Conservation (phyloP, 2,888 invertebrate genomes). For the Brachynemurus nebulosus region DNA sequence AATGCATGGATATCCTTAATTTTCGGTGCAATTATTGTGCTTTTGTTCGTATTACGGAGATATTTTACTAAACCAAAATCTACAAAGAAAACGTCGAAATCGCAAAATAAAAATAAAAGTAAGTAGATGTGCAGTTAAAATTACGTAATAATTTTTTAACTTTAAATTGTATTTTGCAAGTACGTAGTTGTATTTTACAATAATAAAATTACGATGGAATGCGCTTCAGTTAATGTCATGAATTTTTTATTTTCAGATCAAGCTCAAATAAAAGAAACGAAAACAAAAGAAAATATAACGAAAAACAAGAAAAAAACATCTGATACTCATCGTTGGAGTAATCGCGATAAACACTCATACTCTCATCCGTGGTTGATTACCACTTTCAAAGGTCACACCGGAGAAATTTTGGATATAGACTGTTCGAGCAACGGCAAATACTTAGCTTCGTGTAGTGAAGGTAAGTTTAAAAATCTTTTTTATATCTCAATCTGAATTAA, state of each 20-base stretch:
- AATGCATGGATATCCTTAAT: neutral
- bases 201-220: neutral
- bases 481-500: neutral
- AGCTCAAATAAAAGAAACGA: conserved; percentile 21
- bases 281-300: conserved; percentile 22
- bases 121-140: neutral
- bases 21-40: neutral
- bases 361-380: conserved; percentile 69
- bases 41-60: neutral
- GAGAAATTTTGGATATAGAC: conserved; percentile 58
- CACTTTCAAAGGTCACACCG: conserved; percentile 71
- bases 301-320: conserved; percentile 33
- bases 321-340: conserved; percentile 24
- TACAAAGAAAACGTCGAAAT: neutral
- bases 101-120: neutral
- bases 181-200: no score
- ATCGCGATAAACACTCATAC: conserved; percentile 38
- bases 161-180: no score
- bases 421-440: conserved; percentile 78
- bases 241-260: conserved; percentile 11
- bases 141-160: no score
- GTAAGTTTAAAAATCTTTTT: conserved; percentile 30
- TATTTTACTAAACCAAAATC: neutral
- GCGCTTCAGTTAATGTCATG: neutral
- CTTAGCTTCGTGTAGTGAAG: conserved; percentile 70